Conservation (phyloP, 2,888 invertebrate species). For the Meloe dianella region DNA sequence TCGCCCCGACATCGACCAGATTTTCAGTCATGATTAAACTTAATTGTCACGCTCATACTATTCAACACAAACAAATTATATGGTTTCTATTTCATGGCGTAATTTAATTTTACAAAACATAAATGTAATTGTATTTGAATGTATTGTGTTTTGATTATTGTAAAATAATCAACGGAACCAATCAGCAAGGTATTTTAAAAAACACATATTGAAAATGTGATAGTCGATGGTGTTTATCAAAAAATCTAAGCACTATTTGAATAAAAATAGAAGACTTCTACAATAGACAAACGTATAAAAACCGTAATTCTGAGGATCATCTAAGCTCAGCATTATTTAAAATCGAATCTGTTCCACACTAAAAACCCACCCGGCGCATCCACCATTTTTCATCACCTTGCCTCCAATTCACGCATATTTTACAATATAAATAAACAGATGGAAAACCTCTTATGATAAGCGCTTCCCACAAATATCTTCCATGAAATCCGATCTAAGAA, state of each 20-base stretch:
- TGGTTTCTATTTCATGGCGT: conserved; percentile 5
- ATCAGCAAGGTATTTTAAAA: background rate
- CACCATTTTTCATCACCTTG: background rate
- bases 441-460: too few relatives aligned
- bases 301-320: too few relatives aligned
- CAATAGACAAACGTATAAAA: background rate
- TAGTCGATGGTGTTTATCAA: too few relatives aligned
- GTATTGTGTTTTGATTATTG: background rate
- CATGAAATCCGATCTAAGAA: too few relatives aligned
- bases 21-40: conserved; percentile 20
- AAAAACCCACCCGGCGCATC: background rate
- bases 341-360: background rate
- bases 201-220: too few relatives aligned
- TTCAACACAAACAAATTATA: conserved; percentile 15
- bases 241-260: background rate
- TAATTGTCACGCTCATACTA: conserved; percentile 29
- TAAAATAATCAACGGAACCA: background rate
- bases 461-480: too few relatives aligned
- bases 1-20: conserved; percentile 22
- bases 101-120: conserved; percentile 18
- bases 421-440: too few relatives aligned
- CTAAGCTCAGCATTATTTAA: too few relatives aligned
- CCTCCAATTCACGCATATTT: background rate
- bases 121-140: conserved; percentile 19
- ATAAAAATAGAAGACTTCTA: too few relatives aligned